phyloP scores from a whole-genome alignment of 2,888 invertebrate species.

The Ceramica pisi region DNA sequence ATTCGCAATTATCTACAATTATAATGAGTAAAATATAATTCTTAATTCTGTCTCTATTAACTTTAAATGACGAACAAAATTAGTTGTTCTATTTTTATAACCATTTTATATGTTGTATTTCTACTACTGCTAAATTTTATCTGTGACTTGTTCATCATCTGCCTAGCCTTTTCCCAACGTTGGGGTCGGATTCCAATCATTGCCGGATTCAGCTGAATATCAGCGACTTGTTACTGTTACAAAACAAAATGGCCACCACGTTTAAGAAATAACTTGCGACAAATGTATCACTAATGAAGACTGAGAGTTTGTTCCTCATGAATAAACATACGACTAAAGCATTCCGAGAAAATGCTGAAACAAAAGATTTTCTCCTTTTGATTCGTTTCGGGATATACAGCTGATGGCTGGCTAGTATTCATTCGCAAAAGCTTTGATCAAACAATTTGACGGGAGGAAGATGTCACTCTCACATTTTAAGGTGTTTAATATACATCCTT shows the following conservation, averaged over 20 bases:
- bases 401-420: neutral
- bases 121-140: too few relatives aligned
- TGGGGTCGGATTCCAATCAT: too few relatives aligned
- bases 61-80: too few relatives aligned
- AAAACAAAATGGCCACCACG: constrained; percentile 17
- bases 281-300: constrained; percentile 30
- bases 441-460: neutral
- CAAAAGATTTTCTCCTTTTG: constrained; percentile 15
- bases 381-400: neutral
- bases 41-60: too few relatives aligned
- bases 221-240: neutral
- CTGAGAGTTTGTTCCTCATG: constrained; percentile 8
- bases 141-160: too few relatives aligned
- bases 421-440: neutral
- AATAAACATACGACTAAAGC: constrained; percentile 38
- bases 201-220: too few relatives aligned
- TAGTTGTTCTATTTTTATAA: too few relatives aligned
- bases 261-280: constrained; percentile 23
- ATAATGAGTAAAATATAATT: too few relatives aligned
- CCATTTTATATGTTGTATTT: too few relatives aligned
- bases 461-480: neutral
- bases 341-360: constrained; percentile 16
- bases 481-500: too few relatives aligned
- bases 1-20: too few relatives aligned
- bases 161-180: too few relatives aligned